Conservation (phyloP, 2,888 invertebrate genomes). For the Cynaeus angustus region DNA sequence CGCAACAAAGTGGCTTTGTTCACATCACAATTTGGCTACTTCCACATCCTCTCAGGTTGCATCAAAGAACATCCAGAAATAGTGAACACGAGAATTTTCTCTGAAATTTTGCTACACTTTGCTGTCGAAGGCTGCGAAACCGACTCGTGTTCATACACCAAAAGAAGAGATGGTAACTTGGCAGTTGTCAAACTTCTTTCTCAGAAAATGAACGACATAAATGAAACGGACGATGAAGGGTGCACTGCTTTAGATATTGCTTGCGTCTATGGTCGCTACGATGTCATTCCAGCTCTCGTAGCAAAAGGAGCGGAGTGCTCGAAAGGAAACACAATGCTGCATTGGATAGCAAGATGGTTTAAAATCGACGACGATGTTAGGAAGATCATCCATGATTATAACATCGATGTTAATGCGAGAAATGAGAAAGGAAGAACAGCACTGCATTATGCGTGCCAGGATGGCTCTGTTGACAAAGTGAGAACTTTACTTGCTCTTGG, state of each 20-base stretch:
- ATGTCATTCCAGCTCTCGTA: not conserved
- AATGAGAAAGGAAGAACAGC: not conserved
- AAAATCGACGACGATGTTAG: not conserved
- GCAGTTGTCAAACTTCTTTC: not conserved
- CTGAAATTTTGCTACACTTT: not conserved
- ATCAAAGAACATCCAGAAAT: not conserved
- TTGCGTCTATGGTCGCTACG: not conserved
- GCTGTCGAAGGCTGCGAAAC: not conserved
- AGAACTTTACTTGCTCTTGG: not conserved
- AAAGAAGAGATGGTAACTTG: not conserved
- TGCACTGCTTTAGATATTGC: not conserved
- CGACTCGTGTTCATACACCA: not conserved
- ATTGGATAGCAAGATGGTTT: not conserved
- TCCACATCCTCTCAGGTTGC: not conserved
- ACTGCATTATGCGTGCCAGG: not conserved
- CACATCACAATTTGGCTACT: not conserved
- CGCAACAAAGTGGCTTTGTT: not conserved
- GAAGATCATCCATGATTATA: not conserved
- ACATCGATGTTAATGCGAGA: not conserved
- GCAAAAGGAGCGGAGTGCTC: not conserved
- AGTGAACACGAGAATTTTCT: not conserved
- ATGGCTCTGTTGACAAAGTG: not conserved
- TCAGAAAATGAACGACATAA: not conserved
- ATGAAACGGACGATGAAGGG: not conserved
- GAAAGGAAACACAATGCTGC: not conserved